Conservation (phyloP, 2,797 vertebrate species). For the Notolabrus celidotus region DNA sequence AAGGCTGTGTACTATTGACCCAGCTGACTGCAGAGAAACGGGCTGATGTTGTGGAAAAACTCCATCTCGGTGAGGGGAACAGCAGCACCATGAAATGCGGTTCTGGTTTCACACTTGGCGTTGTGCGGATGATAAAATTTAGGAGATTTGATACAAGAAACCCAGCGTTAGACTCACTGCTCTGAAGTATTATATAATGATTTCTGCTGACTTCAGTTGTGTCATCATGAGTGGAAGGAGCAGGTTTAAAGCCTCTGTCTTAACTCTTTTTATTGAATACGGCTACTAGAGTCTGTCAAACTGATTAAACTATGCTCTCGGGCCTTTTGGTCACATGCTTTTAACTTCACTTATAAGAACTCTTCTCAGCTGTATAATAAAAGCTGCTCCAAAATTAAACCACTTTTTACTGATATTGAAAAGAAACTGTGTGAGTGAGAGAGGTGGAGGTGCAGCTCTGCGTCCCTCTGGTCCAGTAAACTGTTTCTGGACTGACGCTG, state of each 20-base stretch:
- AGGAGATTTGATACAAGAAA: slow-evolving; percentile 34
- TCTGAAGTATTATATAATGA: slow-evolving; percentile 38
- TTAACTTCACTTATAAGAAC: background rate
- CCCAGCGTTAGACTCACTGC: slow-evolving; percentile 24
- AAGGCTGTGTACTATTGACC: slow-evolving; percentile 65
- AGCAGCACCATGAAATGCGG: slow-evolving; percentile 33
- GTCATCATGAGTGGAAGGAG: background rate
- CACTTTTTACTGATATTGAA: background rate
- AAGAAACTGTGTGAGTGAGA: slow-evolving; percentile 7
- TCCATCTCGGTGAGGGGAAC: slow-evolving; percentile 10
- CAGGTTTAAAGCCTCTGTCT: slow-evolving; percentile 8
- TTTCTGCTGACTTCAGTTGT: slow-evolving; percentile 27
- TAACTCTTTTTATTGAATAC: background rate
- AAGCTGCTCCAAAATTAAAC: background rate
- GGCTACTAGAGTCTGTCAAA: background rate
- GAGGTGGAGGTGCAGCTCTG: slow-evolving; percentile 22
- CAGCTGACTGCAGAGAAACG: slow-evolving; percentile 50
- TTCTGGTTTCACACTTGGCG: slow-evolving; percentile 44
- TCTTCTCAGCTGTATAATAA: background rate
- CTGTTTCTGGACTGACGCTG: slow-evolving; percentile 40
- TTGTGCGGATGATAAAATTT: slow-evolving; percentile 32
- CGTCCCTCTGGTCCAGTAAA: slow-evolving; percentile 46
- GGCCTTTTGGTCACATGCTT: background rate
- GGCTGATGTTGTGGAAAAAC: slow-evolving; percentile 68
- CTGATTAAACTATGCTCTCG: background rate